phyloP scores from a whole-genome alignment of 2,888 invertebrate genomes.

The Teleogryllus oceanicus region DNA sequence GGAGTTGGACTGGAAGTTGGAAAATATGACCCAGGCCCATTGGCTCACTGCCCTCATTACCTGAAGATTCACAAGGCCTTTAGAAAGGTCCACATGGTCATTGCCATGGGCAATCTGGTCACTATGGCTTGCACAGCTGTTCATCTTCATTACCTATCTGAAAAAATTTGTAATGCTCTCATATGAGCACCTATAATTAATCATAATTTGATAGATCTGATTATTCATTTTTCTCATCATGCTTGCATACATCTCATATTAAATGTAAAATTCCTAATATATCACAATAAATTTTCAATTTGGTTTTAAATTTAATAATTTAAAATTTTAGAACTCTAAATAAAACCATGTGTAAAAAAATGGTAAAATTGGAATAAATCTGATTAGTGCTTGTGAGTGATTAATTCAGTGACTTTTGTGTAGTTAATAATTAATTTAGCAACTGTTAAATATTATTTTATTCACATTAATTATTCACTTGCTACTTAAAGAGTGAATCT shows the following conservation, averaged over 20 bases:
- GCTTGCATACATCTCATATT: neutral
- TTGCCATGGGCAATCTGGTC: conserved; percentile 76
- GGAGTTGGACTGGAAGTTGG: conserved; percentile 79
- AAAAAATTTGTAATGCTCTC: conserved; percentile 45
- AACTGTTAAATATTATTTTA: too few relatives aligned
- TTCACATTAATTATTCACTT: too few relatives aligned
- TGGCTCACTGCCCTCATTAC: conserved; percentile 76
- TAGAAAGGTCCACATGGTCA: conserved; percentile 70
- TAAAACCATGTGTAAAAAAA: neutral
- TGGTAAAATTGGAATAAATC: too few relatives aligned
- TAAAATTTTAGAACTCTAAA: neutral
- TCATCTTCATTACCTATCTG: conserved; percentile 64
- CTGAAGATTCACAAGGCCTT: conserved; percentile 69
- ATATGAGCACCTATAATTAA: neutral
- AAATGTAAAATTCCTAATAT: neutral
- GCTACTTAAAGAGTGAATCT: too few relatives aligned
- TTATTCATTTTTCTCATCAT: neutral
- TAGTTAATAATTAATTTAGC: too few relatives aligned
- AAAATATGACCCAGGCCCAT: conserved; percentile 63
- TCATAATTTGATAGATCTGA: neutral
- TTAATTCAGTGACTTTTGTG: too few relatives aligned
- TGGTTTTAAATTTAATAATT: neutral
- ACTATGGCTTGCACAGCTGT: conserved; percentile 64
- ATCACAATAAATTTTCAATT: neutral
- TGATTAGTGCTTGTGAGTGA: too few relatives aligned